phyloP scores from a whole-genome alignment of 92 coral and sea anemone species.

The Palythoa caribaeorum region DNA sequence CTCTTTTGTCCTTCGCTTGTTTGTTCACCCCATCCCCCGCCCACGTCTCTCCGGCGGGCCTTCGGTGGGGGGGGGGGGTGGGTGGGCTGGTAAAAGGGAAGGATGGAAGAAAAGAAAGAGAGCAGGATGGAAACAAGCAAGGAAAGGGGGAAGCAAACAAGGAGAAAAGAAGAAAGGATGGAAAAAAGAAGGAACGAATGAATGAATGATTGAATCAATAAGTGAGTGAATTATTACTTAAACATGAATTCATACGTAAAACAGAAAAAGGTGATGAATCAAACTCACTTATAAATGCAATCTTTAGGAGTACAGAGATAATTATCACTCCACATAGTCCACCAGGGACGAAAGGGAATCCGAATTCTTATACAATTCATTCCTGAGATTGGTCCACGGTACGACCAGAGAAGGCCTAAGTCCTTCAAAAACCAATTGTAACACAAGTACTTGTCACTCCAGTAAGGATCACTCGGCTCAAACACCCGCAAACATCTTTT shows the following conservation, averaged over 20 bases:
- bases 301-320: conserved; percentile 32
- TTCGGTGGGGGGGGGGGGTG: too few species aligned
- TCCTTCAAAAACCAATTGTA: conserved; percentile 26
- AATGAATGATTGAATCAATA: neutral
- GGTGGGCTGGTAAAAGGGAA: neutral
- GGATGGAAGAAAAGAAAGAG: neutral
- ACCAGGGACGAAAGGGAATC: conserved; percentile 40
- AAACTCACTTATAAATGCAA: conserved; percentile 17
- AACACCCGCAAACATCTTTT: conserved; percentile 33
- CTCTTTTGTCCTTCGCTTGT: too few species aligned
- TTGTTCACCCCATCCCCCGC: too few species aligned
- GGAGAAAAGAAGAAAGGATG: too few species aligned
- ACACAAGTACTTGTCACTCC: conserved; percentile 45
- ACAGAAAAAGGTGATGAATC: neutral
- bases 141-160: too few species aligned
- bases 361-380: conserved; percentile 26
- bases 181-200: neutral
- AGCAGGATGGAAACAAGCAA: neutral
- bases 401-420: conserved; percentile 33
- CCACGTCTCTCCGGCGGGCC: too few species aligned
- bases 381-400: conserved; percentile 7
- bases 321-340: conserved; percentile 38
- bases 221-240: neutral
- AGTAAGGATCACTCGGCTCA: conserved; percentile 38
- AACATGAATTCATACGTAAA: neutral